Percentiles rank a stretch among this genome's conserved stretches.
These are phyloP conservation scores for Syritta pipiens DNA, from an alignment of 2,888 invertebrate species.

Conservation along the genomic window DNA sequence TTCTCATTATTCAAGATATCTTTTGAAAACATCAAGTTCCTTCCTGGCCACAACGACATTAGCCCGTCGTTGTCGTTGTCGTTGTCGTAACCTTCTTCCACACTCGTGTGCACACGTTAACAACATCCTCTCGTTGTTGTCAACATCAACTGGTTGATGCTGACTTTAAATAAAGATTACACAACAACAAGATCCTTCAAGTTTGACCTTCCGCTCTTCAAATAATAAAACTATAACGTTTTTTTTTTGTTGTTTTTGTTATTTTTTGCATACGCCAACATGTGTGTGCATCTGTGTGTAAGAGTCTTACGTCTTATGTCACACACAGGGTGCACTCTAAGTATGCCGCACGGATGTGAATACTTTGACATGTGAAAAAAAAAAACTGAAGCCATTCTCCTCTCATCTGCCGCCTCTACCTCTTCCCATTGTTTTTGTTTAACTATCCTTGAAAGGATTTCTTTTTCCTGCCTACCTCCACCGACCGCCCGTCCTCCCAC, in stretches of 20 bases:
- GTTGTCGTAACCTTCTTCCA: conserved; percentile 26
- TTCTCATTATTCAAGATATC: conserved; percentile 12
- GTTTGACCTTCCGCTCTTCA: conserved; percentile 65
- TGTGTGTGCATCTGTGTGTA: conserved; percentile 3
- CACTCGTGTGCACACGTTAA: conserved; percentile 39
- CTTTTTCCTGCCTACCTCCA: conserved; percentile 60
- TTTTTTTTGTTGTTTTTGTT: conserved; percentile 7
- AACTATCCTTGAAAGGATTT: conserved; percentile 69
- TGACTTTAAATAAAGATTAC: conserved; percentile 55
- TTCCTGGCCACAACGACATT: conserved; percentile 28
- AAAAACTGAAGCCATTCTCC: conserved; percentile 5
- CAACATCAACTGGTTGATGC: conserved; percentile 62
- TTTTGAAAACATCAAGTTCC: conserved; percentile 16
- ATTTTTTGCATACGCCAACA: conserved; percentile 34
- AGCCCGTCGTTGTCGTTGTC: too few relatives aligned
- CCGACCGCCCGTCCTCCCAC: conserved; percentile 17
- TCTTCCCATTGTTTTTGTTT: conserved; percentile 60
- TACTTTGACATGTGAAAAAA: conserved; percentile 49
- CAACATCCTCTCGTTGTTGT: conserved; percentile 55
- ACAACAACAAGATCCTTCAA: conserved; percentile 54
- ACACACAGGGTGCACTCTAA: conserved; percentile 35
- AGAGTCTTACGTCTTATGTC: conserved; percentile 56
- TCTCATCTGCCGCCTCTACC: conserved; percentile 19
- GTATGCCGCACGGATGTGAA: conserved; percentile 58
- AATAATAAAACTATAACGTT: conserved; percentile 52